Evolutionary conservation across 2,888 invertebrate genomes (phyloP).

Genomic region (Rhaphigaster nebulosa): DNA sequence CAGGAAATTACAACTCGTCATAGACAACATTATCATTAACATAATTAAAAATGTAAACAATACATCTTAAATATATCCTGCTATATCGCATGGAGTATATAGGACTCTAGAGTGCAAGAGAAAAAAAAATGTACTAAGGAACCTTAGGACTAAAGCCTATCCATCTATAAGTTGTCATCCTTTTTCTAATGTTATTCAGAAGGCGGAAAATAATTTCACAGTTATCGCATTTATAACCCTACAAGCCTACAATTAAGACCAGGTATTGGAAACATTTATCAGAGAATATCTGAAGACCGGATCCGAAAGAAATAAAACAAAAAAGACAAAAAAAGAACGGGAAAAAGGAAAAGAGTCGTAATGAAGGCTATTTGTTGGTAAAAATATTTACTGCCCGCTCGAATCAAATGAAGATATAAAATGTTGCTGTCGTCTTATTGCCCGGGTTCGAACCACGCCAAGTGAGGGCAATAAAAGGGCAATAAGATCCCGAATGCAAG

Average conservation of each 20-base stretch:
- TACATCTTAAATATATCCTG: too few relatives aligned
- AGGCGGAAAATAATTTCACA: background rate
- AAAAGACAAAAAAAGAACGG: background rate
- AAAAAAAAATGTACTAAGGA: too few relatives aligned
- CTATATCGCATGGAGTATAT: too few relatives aligned
- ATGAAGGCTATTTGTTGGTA: constrained; percentile 34
- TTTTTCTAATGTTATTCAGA: background rate
- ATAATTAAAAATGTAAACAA: too few relatives aligned
- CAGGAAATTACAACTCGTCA: too few relatives aligned
- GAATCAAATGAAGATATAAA: constrained; percentile 41
- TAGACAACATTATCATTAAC: too few relatives aligned
- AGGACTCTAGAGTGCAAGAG: too few relatives aligned
- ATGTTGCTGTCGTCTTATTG: background rate
- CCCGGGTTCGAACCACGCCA: background rate
- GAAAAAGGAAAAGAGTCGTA: background rate
- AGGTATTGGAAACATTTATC: constrained; percentile 32
- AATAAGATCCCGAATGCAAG: background rate
- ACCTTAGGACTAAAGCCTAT: too few relatives aligned
- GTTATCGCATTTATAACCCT: background rate
- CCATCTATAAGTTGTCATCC: background rate
- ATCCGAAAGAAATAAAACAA: background rate
- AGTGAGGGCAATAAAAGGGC: constrained; percentile 13
- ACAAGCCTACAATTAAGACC: constrained; percentile 1
- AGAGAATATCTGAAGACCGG: background rate
- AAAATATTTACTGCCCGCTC: constrained; percentile 19